phyloP scores from a whole-genome alignment of 2,797 vertebrate genomes.

The Lophotriccus pileatus region DNA sequence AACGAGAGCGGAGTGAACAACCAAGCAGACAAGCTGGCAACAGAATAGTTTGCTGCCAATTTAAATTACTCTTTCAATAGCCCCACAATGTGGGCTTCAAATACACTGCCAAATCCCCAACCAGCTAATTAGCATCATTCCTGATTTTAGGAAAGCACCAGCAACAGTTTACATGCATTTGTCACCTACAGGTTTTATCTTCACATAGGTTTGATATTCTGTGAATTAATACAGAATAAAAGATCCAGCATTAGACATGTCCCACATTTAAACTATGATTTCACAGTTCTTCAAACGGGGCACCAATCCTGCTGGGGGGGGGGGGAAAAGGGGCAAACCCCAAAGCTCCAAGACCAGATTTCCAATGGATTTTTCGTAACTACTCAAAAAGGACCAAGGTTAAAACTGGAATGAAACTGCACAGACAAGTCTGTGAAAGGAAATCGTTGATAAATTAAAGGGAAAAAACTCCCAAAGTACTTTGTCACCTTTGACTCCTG shows the following conservation, averaged over 20 bases:
- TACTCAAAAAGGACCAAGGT: not conserved
- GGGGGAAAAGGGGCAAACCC: not conserved
- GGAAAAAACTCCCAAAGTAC: not conserved
- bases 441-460: not conserved
- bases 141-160: not conserved
- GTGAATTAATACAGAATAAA: not conserved
- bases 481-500: not conserved
- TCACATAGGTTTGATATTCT: rapidly evolving
- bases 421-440: not conserved
- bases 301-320: not conserved
- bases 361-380: not conserved
- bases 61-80: not conserved
- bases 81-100: not conserved
- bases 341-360: too few relatives aligned
- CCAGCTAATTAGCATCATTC: rapidly evolving
- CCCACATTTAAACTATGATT: not conserved
- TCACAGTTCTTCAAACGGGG: not conserved
- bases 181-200: not conserved
- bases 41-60: not conserved
- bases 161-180: not conserved
- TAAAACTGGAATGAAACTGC: not conserved
- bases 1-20: not conserved
- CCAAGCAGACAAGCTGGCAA: not conserved
- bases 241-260: not conserved
- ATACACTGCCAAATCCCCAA: not conserved